A percentile compares a stretch with the other conserved stretches of the same genome.
Evolutionary conservation across 53 echinoderm and acorn worm species (phyloP).

Genomic region (Glandiceps talaboti): DNA sequence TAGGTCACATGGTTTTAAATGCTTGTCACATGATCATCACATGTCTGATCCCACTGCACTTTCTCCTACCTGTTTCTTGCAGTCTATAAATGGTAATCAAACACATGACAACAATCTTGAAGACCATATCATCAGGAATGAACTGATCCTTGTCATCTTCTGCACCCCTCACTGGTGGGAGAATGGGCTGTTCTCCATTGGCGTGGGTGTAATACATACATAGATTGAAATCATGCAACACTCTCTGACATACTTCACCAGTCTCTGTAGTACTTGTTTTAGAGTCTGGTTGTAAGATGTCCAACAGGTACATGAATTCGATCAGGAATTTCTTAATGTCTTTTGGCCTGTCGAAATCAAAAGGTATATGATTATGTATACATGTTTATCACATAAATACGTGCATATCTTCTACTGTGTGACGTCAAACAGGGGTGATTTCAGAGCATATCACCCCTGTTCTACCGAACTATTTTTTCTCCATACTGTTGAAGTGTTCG

Average conservation of each 20-base stretch:
- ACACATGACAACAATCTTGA: constrained; percentile 70
- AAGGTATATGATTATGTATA: too few relatives aligned
- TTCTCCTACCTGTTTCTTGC: constrained; percentile 71
- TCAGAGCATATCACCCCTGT: too few relatives aligned
- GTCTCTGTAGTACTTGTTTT: constrained; percentile 47
- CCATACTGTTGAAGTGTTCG: too few relatives aligned
- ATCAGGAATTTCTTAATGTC: constrained; percentile 91
- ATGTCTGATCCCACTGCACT: neutral
- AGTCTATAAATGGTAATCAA: constrained; percentile 84
- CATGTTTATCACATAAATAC: too few relatives aligned
- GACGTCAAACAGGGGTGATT: too few relatives aligned
- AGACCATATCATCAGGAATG: constrained; percentile 59
- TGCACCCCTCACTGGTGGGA: constrained; percentile 24
- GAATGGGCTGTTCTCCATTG: neutral
- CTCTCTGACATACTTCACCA: constrained; percentile 75
- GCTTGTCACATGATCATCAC: too few relatives aligned
- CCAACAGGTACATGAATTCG: constrained; percentile 75
- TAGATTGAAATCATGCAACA: constrained; percentile 86
- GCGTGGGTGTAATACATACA: constrained; percentile 70
- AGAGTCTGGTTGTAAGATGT: constrained; percentile 64
- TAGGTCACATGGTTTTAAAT: too few relatives aligned
- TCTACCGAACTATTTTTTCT: too few relatives aligned
- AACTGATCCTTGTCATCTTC: constrained; percentile 55
- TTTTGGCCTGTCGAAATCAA: constrained; percentile 85
- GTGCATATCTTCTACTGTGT: too few relatives aligned